phyloP scores from a whole-genome alignment of 2,888 invertebrate genomes.

The Dioctria linearis region DNA sequence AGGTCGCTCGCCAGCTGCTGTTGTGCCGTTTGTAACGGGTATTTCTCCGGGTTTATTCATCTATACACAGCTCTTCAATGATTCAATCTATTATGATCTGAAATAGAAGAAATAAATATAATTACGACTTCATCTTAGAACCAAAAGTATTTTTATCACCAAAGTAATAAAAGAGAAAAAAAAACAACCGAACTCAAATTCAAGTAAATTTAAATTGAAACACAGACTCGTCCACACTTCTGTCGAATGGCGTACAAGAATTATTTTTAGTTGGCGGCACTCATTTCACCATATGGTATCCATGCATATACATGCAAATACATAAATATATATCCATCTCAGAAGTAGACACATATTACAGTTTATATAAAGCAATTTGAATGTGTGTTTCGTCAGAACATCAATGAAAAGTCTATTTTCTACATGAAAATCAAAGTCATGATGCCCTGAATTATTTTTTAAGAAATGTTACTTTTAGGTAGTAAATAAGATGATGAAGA shows the following conservation, averaged over 20 bases:
- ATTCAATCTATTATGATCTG: neutral
- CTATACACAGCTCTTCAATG: constrained; percentile 61
- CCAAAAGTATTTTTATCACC: constrained; percentile 30
- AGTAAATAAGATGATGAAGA: too few relatives aligned
- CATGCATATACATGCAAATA: neutral
- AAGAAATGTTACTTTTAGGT: too few relatives aligned
- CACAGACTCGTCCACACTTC: neutral
- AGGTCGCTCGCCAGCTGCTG: constrained; percentile 72
- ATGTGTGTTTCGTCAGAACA: neutral
- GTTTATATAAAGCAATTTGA: neutral
- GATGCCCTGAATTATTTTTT: constrained; percentile 8
- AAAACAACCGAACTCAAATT: constrained; percentile 32
- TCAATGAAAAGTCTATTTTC: constrained; percentile 30
- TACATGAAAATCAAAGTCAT: constrained; percentile 21
- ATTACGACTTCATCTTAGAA: constrained; percentile 16
- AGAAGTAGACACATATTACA: neutral
- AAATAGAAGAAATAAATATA: constrained; percentile 16
- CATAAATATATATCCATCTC: neutral
- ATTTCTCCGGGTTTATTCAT: constrained; percentile 70
- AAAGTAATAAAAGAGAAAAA: neutral
- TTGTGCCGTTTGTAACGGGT: constrained; percentile 67
- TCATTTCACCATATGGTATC: constrained; percentile 24
- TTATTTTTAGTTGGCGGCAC: constrained; percentile 31
- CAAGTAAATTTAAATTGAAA: constrained; percentile 32
- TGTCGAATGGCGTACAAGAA: constrained; percentile 20